Base-by-base conservation (phyloP, 2,113 vertebrate genomes). In the Alectura lathami region DNA sequence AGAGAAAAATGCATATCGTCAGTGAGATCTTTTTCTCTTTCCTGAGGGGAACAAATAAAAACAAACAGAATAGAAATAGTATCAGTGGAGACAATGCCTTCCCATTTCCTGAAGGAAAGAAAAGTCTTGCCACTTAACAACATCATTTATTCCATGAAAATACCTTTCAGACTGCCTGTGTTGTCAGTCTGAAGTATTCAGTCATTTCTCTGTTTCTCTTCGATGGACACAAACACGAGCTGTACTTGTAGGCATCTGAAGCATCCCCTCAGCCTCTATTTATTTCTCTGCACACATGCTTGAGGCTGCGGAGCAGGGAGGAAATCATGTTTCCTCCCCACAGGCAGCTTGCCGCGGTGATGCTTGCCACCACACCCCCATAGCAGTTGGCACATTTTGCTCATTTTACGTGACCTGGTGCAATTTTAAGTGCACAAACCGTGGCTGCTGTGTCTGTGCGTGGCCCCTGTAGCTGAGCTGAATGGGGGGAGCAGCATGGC, bases 121-220 rank as follows among this genome's bases (percentile, higher is more conserved):
- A 66, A 88, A 95, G 38, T 10, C 50, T 51, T 23, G 27, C 45
- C 15, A 4, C 29, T 90, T 74, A 47, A 27, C 36, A 29, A 5
- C 53, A 68, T 38, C 45, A 40, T 75, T 90, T 94, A 59, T 72
- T 69, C 79, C 7, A 23, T 36, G 47, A 74, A 75, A 93, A 82
- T 40, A 70, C 14, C 60, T 26, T 34, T 36, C 59, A 24, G 38
- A 36, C 43, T 17, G 32, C 23, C 68, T 29, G 26, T 36, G 73
- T 59, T 86, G 86, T 56, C 94, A 51, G n/a, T 75, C 45, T 74
- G 81, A 88, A 77, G 66, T 60, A 62, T 83, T 96, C 47, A 79
- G 62, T 53, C 29, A 92, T 66, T 60, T 64, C 82, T 48, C 81
- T 54, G 26, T 45, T 67, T 88, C 73, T 91, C 64, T 42, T 67